Evolutionary conservation across 1,140 invertebrate species (phyloP).

Genomic region (Scaptomyza graminum): DNA sequence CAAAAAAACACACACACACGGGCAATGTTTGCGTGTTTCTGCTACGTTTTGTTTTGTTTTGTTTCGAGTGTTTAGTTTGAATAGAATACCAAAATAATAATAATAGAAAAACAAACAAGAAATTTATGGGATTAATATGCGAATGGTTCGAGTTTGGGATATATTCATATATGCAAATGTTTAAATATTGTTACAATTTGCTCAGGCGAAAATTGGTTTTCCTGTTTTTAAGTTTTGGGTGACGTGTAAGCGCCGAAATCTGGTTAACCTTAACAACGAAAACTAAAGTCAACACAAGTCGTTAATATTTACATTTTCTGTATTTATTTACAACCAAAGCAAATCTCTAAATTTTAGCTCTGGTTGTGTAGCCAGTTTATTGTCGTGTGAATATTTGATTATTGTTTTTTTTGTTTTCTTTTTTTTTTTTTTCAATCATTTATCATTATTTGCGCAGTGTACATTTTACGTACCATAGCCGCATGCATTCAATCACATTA

Average conservation of each 20-base stretch:
- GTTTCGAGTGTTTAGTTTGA: constrained; percentile 33
- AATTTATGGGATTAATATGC: constrained; percentile 52
- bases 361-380: constrained; percentile 35
- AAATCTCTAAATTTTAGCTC: constrained; percentile 25
- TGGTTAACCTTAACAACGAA: constrained; percentile 67
- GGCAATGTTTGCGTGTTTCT: constrained; percentile 19
- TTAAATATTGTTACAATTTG: constrained; percentile 71
- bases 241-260: constrained; percentile 46
- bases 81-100: constrained; percentile 18
- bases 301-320: constrained; percentile 41
- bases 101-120: constrained; percentile 30
- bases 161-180: constrained; percentile 31
- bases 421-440: neutral
- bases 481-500: constrained; percentile 39
- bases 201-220: constrained; percentile 48
- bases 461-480: neutral
- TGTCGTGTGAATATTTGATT: constrained; percentile 50
- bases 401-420: constrained; percentile 13
- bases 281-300: constrained; percentile 28
- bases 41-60: constrained; percentile 30
- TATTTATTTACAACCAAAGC: constrained; percentile 48
- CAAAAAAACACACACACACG: neutral
- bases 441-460: constrained; percentile 34
- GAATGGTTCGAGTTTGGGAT: constrained; percentile 16
- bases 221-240: constrained; percentile 44